A percentile compares a stretch with the other conserved stretches of the same genome.
These are phyloP conservation scores for Gerris lacustris DNA, from an alignment of 2,888 invertebrate species.

Conservation along the genomic window DNA sequence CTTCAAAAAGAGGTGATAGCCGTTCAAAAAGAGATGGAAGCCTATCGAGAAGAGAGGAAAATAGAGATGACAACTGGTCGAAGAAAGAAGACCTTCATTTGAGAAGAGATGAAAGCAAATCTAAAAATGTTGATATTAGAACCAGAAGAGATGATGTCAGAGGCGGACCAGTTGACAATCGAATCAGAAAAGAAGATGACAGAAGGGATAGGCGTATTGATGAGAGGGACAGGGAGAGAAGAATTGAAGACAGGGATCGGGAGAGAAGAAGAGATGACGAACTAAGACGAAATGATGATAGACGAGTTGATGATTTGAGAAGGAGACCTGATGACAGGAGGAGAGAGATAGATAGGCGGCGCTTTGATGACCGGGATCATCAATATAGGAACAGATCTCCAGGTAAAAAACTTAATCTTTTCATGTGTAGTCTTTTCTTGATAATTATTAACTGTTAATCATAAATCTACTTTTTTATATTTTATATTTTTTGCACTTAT, in stretches of 20 bases:
- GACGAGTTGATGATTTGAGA: slow-evolving; percentile 34
- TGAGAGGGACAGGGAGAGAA: slow-evolving; percentile 14
- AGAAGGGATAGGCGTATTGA: slow-evolving; percentile 7
- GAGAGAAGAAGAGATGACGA: slow-evolving; percentile 22
- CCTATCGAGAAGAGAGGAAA: no score
- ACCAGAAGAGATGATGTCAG: slow-evolving; percentile 35
- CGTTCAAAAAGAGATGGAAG: no score
- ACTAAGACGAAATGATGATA: slow-evolving; percentile 24
- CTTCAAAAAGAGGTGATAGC: slow-evolving; percentile 6
- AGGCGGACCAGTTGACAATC: slow-evolving; percentile 34
- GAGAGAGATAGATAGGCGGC: slow-evolving; percentile 21
- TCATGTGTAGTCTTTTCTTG: background rate
- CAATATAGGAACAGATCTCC: slow-evolving; percentile 39
- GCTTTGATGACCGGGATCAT: background rate
- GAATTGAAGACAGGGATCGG: slow-evolving; percentile 17
- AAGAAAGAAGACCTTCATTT: no score
- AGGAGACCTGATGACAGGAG: slow-evolving; percentile 28
- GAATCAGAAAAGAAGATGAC: background rate
- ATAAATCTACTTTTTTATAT: no score
- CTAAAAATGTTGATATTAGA: slow-evolving; percentile 35
- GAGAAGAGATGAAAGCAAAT: slow-evolving; percentile 13
- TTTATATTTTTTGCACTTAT: no score
- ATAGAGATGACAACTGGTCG: no score
- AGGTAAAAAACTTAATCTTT: slow-evolving; percentile 28
- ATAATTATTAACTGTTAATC: slow-evolving; percentile 29